Percentiles rank a stretch among this genome's conserved stretches.
These are phyloP conservation scores for Sebastes kiyomatsui DNA, from an alignment of 2,797 vertebrate species.

Conservation along the genomic window DNA sequence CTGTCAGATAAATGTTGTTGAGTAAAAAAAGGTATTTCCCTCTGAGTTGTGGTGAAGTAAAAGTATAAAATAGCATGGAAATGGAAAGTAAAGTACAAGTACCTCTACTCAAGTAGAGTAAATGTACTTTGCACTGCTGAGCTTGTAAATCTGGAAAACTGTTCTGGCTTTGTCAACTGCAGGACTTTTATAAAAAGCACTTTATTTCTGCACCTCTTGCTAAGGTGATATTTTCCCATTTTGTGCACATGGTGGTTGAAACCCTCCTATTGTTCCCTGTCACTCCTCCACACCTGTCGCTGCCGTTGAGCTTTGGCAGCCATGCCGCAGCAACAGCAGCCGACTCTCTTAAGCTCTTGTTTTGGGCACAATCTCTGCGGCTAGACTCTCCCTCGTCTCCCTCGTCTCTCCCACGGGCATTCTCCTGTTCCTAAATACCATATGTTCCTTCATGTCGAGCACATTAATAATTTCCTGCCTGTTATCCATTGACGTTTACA, in stretches of 20 bases:
- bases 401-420: constrained; percentile 55
- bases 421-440: constrained; percentile 77
- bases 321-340: constrained; percentile 50
- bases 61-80: neutral
- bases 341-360: constrained; percentile 70
- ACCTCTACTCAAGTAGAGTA: neutral
- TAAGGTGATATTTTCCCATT: constrained; percentile 10
- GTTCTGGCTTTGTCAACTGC: neutral
- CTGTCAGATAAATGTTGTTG: neutral
- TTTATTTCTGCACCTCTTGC: neutral
- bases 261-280: constrained; percentile 66
- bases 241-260: constrained; percentile 33
- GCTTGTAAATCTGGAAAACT: neutral
- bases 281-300: constrained; percentile 82
- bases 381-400: constrained; percentile 57
- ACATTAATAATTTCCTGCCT: constrained; percentile 75
- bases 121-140: neutral
- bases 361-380: constrained; percentile 70
- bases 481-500: constrained; percentile 54
- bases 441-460: constrained; percentile 74
- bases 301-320: constrained; percentile 67
- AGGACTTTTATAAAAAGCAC: neutral
- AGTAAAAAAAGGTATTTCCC: neutral
- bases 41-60: neutral
- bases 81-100: neutral